phyloP scores from a whole-genome alignment of 2,888 invertebrate species.

The Luffia ferchaultella region DNA sequence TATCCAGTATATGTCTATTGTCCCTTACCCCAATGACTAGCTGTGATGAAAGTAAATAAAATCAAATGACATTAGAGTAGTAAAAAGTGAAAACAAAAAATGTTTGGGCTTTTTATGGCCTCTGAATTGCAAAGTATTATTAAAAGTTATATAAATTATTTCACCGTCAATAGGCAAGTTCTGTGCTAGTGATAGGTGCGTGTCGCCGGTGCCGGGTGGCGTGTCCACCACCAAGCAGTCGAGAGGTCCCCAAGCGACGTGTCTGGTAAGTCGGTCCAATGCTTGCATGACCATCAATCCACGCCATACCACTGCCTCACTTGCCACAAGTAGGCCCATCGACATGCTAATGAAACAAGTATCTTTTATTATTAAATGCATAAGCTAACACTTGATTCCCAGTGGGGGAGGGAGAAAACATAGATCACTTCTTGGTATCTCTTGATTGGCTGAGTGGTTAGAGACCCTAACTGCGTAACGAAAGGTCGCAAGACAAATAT shows the following conservation, averaged over 20 bases:
- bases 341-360: constrained; percentile 77
- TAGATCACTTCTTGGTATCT: background rate
- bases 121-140: no score
- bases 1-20: no score
- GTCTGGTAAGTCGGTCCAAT: constrained; percentile 81
- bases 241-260: constrained; percentile 88
- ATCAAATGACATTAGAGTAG: no score
- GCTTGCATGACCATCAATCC: constrained; percentile 98
- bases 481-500: no score
- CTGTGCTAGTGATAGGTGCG: constrained; percentile 90
- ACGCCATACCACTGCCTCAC: constrained; percentile 92
- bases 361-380: background rate
- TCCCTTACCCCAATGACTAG: no score
- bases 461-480: no score
- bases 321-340: constrained; percentile 91
- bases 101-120: no score
- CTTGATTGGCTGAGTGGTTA: no score
- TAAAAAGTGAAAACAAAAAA: no score
- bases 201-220: constrained; percentile 97
- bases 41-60: no score
- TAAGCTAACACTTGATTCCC: no score
- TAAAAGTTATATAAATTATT: no score
- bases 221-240: constrained; percentile 93
- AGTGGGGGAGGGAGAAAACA: background rate
- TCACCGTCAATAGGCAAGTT: constrained; percentile 84